Base-by-base conservation (phyloP, 2,113 vertebrate genomes). In the Seriola aureovittata region DNA sequence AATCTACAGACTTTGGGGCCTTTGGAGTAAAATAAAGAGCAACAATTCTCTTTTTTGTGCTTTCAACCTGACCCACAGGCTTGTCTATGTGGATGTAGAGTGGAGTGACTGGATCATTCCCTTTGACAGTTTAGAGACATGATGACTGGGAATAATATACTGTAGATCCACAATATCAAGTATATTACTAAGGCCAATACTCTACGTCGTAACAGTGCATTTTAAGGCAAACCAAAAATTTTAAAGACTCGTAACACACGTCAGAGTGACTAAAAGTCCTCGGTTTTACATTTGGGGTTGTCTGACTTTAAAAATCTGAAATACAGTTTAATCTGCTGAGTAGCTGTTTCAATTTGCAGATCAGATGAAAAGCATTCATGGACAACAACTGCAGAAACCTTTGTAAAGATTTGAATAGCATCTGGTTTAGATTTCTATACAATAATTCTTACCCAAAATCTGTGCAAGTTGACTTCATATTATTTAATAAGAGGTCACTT, bases 11-110 rank as follows among this genome's bases (percentile, higher is more conserved):
- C 46, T 65, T 82, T 59, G 42, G 70, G 55, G 68, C 65, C 57
- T 80, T 86, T 80, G 76, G 82, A 68, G 58, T 80, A n/a, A 73
- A 80, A 81, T 50, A 44, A 76, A 85, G 59, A 78, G 77, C 50
- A 64, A 74, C 44, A 57, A 36, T 62, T 78, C 36, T 81, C 66
- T 63, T 46, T 67, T 88, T 89, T 92, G 92, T 90, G 92, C 88
- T 93, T 91, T 86, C n/a, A 78, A 80, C 67, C 34, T 17, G 40
- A 60, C 54, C 77, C 68, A 71, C 57, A 65, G 40, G 44, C 12
- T 59, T 4, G 8, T 52, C 34, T 32, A 5, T 62, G 50, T 75
- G 70, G 34, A 23, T 72, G 34, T 38, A 14, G 13, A 74, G n/a
- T 57, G 63, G 68, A 81, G 87, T 74, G 62, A 80, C 9, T 19